Evolutionary conservation across 2,113 vertebrate genomes (phyloP), one percentile per base, ranked within the genome.

Genomic region (Xenopus laevis): DNA sequence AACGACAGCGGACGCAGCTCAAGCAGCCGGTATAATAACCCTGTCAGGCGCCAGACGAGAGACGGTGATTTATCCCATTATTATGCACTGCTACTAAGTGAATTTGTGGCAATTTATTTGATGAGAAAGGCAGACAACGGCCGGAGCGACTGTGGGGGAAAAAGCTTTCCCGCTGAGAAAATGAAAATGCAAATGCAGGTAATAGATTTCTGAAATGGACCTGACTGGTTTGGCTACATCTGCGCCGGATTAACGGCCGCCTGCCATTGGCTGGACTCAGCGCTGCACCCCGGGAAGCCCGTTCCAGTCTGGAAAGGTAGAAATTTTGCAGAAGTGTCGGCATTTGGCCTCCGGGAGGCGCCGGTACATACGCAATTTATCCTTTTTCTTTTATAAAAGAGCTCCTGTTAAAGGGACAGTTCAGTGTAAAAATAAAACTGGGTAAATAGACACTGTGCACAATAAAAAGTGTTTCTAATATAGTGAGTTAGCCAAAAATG

Each of bases 41-140:
- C 46, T 33, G 46, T 18, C 21, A 27, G 23, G 23, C 4, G 23
- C 23, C 23, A 27, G 23, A 27, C 23, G 23, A 45, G 23, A 52
- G 71, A 4, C 13, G 18, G 18, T 60, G 61, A 61, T 45, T 62
- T 69, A 67, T 64, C 67, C 67, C 12, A 69, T 68, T 74, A 72
- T 79, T 74, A 74, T 70, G 53, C 72, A 13, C 72, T 44, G 61
- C 71, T 58, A 50, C 65, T 68, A 66, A 68, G 45, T 59, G 44
- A 69, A 76, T 76, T 76, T 76, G 69, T 69, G 59, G 66, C 73
- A 76, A 76, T 76, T 76, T 76, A 76, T 76, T 76, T 65, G 53
- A 69, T 63, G 63, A 63, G 53, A 64, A 64, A 50, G 15, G 15
- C 11, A 50, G n/a, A n/a, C n/a, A n/a, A n/a, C n/a, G n/a, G n/a